Evolutionary conservation across 2,888 invertebrate genomes (phyloP).

Genomic region (Hoplodrina ambigua): DNA sequence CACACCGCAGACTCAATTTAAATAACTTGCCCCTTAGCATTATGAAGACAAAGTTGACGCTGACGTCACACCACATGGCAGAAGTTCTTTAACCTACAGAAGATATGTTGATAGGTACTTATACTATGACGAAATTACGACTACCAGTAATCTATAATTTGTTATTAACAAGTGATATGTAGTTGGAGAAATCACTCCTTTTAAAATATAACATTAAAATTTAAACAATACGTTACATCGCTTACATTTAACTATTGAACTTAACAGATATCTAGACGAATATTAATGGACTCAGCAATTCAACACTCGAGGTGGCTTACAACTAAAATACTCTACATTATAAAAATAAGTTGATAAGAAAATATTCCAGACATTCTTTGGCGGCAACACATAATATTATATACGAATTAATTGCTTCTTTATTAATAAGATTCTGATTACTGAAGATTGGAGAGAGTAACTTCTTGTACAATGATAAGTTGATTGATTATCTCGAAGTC

Average conservation of each 20-base stretch:
- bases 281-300: constrained; percentile 84
- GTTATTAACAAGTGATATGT: constrained; percentile 91
- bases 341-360: constrained; percentile 83
- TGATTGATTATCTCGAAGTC: not conserved
- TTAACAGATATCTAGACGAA: constrained; percentile 77
- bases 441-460: not conserved
- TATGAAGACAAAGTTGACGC: constrained; percentile 72
- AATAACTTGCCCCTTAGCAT: constrained; percentile 68
- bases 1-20: constrained; percentile 65
- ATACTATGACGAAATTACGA: constrained; percentile 84
- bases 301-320: constrained; percentile 87
- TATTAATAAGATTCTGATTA: constrained; percentile 58
- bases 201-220: constrained; percentile 83
- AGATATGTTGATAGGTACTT: constrained; percentile 65
- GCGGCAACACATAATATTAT: constrained; percentile 75
- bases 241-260: constrained; percentile 80
- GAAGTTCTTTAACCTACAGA: constrained; percentile 73
- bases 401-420: constrained; percentile 66
- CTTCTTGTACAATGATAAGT: not conserved
- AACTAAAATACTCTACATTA: constrained; percentile 83
- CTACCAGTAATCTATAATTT: constrained; percentile 86
- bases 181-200: constrained; percentile 87
- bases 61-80: constrained; percentile 70
- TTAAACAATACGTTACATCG: constrained; percentile 80
- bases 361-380: constrained; percentile 78